Evolutionary conservation across 37 sponge, comb jelly and placozoan genomes (phyloP), one percentile per base, ranked within the genome.

Genomic region (Aplysina aerophoba): DNA sequence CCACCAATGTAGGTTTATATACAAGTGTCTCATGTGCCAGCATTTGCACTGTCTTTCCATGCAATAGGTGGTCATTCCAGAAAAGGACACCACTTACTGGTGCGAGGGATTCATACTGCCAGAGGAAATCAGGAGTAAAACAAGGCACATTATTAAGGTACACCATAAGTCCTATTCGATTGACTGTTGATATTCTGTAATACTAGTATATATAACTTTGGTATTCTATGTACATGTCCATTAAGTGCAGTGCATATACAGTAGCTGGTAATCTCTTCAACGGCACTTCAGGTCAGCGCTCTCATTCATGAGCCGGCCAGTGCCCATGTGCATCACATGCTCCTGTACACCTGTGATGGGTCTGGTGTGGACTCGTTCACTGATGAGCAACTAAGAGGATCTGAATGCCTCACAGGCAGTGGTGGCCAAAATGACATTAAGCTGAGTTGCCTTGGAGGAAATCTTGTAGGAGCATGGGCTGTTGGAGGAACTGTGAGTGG

Each of bases 221-320:
- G 79, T 89, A 95, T 13, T 90, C 88, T 4, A 95, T 92, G 55
- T n/a, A n/a, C n/a, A n/a, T n/a, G n/a, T n/a, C 8, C 8, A 44
- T 44, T 44, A 44, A 44, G 50, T 44, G 6, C 50, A 44, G 50
- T 44, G 3, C 50, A 44, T 28, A 83, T 84, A 28, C 0, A 53
- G 53, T 77, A 85, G n/a, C n/a, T n/a, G n/a, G n/a, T n/a, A n/a
- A n/a, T n/a, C n/a, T 44, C 6, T 44, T 11, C 50, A 11, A 11
- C 8, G 50, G 3, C 3, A 16, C 86, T 84, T 24, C 15, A 53
- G 53, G 64, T 87, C 20, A 37, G 58, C 5, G 55, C 85, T 6
- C 59, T 37, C 55, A 84, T 60, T 44, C 54, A 75, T 75, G 78
- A 75, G 37, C 78, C 78, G 19, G 78, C 78, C 55, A 35, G 1